A percentile compares a stretch with the other conserved stretches of the same genome.
phyloP scores from a whole-genome alignment of 2,113 vertebrate genomes.

The Cathartes aura region DNA sequence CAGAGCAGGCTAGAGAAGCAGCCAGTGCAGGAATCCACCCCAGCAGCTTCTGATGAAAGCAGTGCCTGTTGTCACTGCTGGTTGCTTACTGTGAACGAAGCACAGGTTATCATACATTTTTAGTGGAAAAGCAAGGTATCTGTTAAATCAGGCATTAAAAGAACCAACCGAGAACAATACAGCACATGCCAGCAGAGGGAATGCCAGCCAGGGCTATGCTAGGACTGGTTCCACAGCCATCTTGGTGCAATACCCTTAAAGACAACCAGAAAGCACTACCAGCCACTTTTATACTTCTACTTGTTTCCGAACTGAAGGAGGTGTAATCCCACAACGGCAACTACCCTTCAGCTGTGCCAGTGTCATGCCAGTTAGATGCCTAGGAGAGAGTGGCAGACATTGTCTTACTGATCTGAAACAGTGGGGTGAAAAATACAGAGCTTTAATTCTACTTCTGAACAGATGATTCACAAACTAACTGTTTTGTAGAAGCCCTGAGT shows the following conservation, averaged over 20 bases:
- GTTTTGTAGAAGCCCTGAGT: neutral
- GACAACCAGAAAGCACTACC: neutral
- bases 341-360: neutral
- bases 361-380: neutral
- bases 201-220: neutral
- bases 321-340: neutral
- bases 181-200: neutral
- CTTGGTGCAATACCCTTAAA: neutral
- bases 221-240: neutral
- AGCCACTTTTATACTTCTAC: neutral
- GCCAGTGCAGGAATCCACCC: neutral
- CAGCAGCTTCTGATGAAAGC: neutral
- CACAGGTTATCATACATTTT: neutral
- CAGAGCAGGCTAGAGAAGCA: neutral
- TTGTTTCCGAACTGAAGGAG: neutral
- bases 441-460: neutral
- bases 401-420: neutral
- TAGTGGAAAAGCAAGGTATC: neutral
- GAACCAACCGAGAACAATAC: neutral
- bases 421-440: fast-evolving
- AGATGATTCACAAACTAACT: neutral
- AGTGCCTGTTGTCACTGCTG: neutral
- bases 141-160: neutral
- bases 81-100: neutral
- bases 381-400: neutral